A percentile compares a stretch with the other conserved stretches of the same genome.
These are phyloP conservation scores for Acanthochromis polyacanthus DNA, from an alignment of 2,113 vertebrate species.

Conservation along the genomic window DNA sequence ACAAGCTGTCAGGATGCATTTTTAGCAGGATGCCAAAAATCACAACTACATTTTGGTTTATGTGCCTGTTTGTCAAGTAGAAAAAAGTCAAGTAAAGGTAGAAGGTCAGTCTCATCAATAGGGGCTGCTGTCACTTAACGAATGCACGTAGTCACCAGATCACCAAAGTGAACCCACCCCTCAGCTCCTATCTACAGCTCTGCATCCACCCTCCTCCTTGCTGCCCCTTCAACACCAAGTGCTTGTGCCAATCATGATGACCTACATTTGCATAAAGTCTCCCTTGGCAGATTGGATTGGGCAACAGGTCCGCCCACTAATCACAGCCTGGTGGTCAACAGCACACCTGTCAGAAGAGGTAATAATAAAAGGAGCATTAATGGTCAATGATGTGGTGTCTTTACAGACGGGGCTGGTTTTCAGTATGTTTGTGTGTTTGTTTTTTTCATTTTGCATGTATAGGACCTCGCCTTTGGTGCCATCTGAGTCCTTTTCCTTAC, in stretches of 20 bases:
- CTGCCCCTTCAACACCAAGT: slow-evolving; percentile 49
- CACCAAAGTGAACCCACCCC: slow-evolving; percentile 36
- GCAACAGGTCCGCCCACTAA: slow-evolving; percentile 46
- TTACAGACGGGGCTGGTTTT: background rate
- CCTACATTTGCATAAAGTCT: slow-evolving; percentile 77
- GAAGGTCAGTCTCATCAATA: slow-evolving; percentile 62
- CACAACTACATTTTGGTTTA: slow-evolving; percentile 7
- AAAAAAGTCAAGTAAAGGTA: slow-evolving; percentile 27
- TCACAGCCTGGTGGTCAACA: slow-evolving; percentile 58
- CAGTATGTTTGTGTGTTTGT: slow-evolving; percentile 1
- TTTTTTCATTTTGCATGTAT: slow-evolving; percentile 39
- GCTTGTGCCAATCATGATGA: slow-evolving; percentile 70
- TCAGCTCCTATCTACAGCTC: slow-evolving; percentile 30
- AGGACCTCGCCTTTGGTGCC: slow-evolving; percentile 55
- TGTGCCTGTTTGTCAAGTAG: slow-evolving; percentile 17
- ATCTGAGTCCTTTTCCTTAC: slow-evolving; percentile 61
- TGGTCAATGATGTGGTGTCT: slow-evolving; percentile 22
- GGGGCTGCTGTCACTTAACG: slow-evolving; percentile 48
- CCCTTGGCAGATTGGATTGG: slow-evolving; percentile 58
- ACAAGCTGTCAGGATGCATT: slow-evolving; percentile 52
- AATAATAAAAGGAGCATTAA: slow-evolving; percentile 12
- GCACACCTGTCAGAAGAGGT: slow-evolving; percentile 52
- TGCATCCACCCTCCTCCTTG: slow-evolving; percentile 5
- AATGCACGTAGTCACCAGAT: slow-evolving; percentile 38
- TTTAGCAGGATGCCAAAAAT: slow-evolving; percentile 10